These are phyloP conservation scores for Umimayanthus kanabou DNA, from an alignment of 92 coral and sea anemone species.

Conservation along the genomic window DNA sequence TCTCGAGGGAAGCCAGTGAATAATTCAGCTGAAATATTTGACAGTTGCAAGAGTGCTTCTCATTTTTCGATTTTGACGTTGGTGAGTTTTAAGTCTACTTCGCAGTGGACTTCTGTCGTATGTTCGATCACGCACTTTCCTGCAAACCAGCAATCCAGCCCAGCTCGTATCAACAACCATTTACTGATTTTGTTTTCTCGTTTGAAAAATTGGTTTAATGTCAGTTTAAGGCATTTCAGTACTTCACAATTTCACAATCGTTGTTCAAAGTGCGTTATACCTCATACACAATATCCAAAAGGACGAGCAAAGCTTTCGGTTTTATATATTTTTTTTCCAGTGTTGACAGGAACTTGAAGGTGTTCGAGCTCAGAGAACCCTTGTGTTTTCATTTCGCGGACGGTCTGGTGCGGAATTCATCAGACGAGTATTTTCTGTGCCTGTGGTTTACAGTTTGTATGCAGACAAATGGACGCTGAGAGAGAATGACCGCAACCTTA, in stretches of 20 bases:
- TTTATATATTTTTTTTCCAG: not conserved
- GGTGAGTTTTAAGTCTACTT: slow-evolving; percentile 16
- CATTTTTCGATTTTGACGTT: not conserved
- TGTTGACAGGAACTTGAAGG: not conserved
- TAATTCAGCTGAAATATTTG: slow-evolving; percentile 8
- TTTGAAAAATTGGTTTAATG: not conserved
- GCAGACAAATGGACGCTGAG: not conserved
- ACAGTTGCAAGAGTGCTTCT: slow-evolving; percentile 37
- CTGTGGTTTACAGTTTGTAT: not conserved
- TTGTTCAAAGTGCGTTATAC: not conserved
- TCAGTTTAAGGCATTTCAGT: not conserved
- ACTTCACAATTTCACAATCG: not conserved
- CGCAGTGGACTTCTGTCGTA: not conserved
- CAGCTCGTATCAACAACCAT: too few species aligned
- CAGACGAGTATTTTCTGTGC: too few species aligned
- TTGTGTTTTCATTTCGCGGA: not conserved
- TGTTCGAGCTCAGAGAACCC: not conserved
- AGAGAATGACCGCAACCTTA: not conserved
- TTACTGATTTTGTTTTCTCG: too few species aligned
- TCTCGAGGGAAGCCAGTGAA: not conserved
- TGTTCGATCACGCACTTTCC: not conserved
- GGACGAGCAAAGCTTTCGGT: not conserved
- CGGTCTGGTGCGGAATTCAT: not conserved
- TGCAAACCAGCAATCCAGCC: not conserved
- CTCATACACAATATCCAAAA: too few species aligned